Evolutionary conservation across 2,888 invertebrate genomes (phyloP).

Genomic region (Herminia tarsipennalis): DNA sequence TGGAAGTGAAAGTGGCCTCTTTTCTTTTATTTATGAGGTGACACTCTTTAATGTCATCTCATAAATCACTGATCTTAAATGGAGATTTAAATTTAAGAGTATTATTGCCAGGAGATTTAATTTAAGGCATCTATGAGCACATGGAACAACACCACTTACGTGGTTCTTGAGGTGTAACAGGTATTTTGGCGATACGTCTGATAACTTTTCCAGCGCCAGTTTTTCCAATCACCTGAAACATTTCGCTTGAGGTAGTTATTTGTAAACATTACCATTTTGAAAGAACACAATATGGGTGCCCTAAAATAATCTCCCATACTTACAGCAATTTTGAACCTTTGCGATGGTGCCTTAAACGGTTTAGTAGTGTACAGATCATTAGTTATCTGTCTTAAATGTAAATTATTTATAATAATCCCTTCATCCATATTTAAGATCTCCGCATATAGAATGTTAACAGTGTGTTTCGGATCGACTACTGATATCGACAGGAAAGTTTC

Average conservation of each 20-base stretch:
- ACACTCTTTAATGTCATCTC: no score
- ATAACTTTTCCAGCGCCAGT: conserved; percentile 15
- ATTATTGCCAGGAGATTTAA: no score
- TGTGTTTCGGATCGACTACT: conserved; percentile 24
- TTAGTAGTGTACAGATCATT: conserved; percentile 32
- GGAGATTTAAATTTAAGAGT: no score
- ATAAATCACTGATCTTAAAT: no score
- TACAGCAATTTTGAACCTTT: conserved; percentile 38
- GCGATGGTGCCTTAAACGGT: conserved; percentile 28
- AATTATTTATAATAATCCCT: background rate
- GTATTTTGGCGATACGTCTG: conserved; percentile 30
- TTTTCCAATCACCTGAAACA: conserved; percentile 30
- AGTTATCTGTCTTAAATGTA: conserved; percentile 17
- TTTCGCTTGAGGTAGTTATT: no score
- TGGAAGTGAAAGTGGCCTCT: no score
- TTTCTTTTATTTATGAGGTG: no score
- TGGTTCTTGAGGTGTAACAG: conserved; percentile 29
- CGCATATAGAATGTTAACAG: conserved; percentile 23
- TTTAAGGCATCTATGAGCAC: no score
- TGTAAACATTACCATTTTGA: no score
- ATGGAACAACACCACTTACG: conserved; percentile 19
- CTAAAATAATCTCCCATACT: no score
- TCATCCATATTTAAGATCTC: conserved; percentile 27
- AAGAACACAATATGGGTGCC: no score
- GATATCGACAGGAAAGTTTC: conserved; percentile 28